A percentile compares a stretch with the other conserved stretches of the same genome.
Conservation (phyloP, 2,888 invertebrate genomes). For the Cephus pygmeus region DNA sequence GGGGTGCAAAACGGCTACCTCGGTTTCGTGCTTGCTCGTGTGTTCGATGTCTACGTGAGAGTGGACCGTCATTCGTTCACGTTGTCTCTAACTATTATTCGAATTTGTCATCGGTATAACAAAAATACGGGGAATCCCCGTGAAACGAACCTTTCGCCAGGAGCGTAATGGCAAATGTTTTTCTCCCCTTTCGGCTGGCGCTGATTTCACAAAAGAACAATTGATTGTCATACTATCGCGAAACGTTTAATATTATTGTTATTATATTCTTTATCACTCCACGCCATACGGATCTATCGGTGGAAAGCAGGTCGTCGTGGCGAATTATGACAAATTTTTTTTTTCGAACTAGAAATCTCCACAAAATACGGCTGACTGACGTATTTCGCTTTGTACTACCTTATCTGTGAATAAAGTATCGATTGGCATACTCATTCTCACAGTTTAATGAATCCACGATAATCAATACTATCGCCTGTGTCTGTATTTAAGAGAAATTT, state of each 20-base stretch:
- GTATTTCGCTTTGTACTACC: neutral
- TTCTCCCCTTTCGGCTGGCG: neutral
- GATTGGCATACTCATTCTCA: neutral
- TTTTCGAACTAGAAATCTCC: neutral
- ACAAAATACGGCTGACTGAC: neutral
- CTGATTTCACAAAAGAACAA: neutral
- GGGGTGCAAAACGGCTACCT: conserved; percentile 13
- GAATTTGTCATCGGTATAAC: conserved; percentile 21
- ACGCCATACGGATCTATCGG: too few relatives aligned
- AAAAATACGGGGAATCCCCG: conserved; percentile 6
- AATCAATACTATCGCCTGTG: conserved; percentile 9
- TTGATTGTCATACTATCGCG: neutral
- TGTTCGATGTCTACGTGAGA: conserved; percentile 16
- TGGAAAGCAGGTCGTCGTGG: neutral
- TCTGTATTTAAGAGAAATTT: neutral
- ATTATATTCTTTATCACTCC: too few relatives aligned
- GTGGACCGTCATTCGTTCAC: conserved; percentile 27
- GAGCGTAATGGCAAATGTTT: neutral
- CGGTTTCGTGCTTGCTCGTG: conserved; percentile 20
- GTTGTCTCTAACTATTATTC: conserved; percentile 24
- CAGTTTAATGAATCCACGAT: conserved; percentile 13
- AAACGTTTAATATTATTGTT: too few relatives aligned
- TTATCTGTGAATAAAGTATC: neutral
- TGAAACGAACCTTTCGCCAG: neutral
- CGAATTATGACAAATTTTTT: neutral